These are phyloP conservation scores for Pyrgus malvae DNA, from an alignment of 2,888 invertebrate species.

Conservation along the genomic window DNA sequence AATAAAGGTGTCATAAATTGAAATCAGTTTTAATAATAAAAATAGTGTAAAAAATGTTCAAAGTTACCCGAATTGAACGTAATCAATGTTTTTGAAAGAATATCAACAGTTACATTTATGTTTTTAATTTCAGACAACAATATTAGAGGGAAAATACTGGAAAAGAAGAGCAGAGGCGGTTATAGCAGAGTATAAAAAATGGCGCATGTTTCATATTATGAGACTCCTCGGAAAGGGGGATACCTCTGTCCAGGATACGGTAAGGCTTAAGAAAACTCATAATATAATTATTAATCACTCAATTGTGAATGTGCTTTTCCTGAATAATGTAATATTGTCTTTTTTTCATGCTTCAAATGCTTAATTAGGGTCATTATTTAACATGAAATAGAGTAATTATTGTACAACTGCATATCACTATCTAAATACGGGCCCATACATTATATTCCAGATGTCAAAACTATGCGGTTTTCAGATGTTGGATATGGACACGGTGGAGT, in stretches of 20 bases:
- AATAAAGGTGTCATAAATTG: no score
- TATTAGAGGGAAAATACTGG: constrained; percentile 99
- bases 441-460: constrained; percentile 36
- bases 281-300: not conserved
- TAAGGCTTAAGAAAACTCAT: constrained; percentile 56
- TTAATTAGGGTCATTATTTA: no score
- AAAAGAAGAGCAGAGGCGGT: constrained; percentile 97
- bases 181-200: constrained; percentile 99
- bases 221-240: constrained; percentile 88
- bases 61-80: no score
- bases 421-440: constrained; percentile 20
- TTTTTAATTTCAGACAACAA: constrained; percentile 88
- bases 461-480: constrained; percentile 77
- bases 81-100: no score
- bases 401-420: not conserved
- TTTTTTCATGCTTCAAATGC: not conserved
- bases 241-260: constrained; percentile 89
- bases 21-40: no score
- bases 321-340: no score
- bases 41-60: no score
- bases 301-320: no score
- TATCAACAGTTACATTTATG: not conserved
- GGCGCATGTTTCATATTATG: constrained; percentile 95
- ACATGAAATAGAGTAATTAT: no score
- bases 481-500: constrained; percentile 88